Conservation (phyloP, 1,140 invertebrate genomes). For the Drosophila pseudoananassae region DNA sequence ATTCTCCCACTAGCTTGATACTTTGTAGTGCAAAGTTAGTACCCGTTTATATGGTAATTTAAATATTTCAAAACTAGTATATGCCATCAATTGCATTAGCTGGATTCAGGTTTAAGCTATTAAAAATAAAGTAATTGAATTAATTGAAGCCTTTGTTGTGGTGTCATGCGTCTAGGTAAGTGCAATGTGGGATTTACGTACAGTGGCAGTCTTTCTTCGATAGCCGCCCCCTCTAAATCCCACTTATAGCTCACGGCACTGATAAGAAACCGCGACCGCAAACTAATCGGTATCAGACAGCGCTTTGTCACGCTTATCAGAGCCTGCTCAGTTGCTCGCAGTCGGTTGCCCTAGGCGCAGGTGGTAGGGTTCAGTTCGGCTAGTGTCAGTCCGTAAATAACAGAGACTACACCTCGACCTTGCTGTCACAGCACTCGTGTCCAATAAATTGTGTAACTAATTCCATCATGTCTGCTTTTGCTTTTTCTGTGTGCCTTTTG, state of each 20-base stretch:
- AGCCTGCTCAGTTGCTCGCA: constrained; percentile 12
- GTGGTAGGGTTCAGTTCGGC: constrained; percentile 11
- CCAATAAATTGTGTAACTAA: constrained; percentile 20
- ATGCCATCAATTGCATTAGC: not conserved
- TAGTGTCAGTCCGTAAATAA: not conserved
- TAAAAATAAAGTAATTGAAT: not conserved
- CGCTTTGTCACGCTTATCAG: constrained; percentile 23
- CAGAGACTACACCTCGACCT: constrained; percentile 11
- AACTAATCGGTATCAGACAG: constrained; percentile 37
- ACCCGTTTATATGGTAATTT: not conserved
- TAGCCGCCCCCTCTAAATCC: not conserved
- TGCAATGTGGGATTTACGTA: constrained; percentile 12
- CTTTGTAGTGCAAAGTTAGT: too few relatives aligned
- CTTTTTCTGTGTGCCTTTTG: constrained; percentile 28
- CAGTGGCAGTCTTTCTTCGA: constrained; percentile 11
- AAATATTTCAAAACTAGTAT: not conserved
- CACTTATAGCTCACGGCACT: constrained; percentile 5
- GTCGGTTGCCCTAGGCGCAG: constrained; percentile 33
- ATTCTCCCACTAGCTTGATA: not conserved
- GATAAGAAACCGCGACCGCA: constrained; percentile 38
- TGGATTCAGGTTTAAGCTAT: not conserved
- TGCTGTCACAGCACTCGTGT: constrained; percentile 27
- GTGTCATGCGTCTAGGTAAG: not conserved
- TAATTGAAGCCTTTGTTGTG: not conserved
- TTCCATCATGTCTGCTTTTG: constrained; percentile 29